A percentile compares a stretch with the other conserved stretches of the same genome.
Conservation (phyloP, 2,888 invertebrate genomes). For the Macrosoma leucophasiata region DNA sequence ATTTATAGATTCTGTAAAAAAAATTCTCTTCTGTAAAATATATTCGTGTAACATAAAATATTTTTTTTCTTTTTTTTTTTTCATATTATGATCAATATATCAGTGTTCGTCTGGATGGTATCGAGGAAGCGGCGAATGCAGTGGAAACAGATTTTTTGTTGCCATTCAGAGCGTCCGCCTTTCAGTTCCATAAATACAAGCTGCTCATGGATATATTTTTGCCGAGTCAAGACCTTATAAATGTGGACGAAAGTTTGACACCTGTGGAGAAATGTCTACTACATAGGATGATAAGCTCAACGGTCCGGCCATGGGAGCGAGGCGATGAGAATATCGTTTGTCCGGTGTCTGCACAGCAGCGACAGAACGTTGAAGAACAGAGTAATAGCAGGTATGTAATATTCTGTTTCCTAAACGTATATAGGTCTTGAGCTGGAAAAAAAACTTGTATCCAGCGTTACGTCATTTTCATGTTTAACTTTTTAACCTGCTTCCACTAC, state of each 20-base stretch:
- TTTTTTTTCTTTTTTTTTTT: conserved; percentile 2
- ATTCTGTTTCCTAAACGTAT: too few species aligned
- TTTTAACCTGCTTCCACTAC: too few species aligned
- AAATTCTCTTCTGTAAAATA: too few species aligned
- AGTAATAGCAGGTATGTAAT: conserved; percentile 42
- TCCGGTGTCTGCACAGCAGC: conserved; percentile 49
- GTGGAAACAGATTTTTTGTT: conserved; percentile 66
- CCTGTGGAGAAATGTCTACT: conserved; percentile 62
- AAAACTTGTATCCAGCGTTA: too few species aligned
- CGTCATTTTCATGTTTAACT: too few species aligned
- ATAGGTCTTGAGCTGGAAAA: too few species aligned
- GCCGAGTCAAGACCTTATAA: conserved; percentile 60
- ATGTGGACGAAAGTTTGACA: conserved; percentile 51
- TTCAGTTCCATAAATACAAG: conserved; percentile 76
- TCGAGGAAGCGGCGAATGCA: conserved; percentile 64
- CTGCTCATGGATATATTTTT: conserved; percentile 76
- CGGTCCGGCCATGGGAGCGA: conserved; percentile 74
- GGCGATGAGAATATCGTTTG: conserved; percentile 76
- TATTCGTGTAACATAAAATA: too few species aligned
- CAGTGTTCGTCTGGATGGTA: conserved; percentile 78
- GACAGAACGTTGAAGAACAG: conserved; percentile 42
- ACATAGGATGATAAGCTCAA: conserved; percentile 76
- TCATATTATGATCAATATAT: conserved; percentile 2
- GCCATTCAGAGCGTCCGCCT: conserved; percentile 75
- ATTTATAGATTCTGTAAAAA: too few species aligned